Evolutionary conservation across 92 coral and sea anemone genomes (phyloP).

Genomic region (Meandrina meandrites): DNA sequence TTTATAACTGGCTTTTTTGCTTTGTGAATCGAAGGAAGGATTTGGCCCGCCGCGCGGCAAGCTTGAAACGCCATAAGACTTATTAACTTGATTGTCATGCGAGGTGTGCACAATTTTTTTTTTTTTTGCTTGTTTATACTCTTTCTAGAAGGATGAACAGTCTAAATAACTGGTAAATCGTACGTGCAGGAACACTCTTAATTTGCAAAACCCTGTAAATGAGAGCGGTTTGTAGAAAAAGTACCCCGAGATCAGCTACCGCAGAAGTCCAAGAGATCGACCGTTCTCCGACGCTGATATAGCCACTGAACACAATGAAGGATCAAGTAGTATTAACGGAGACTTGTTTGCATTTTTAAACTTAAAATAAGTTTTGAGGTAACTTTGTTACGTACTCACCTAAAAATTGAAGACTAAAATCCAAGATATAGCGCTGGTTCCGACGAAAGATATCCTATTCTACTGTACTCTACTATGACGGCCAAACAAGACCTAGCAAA

Average conservation of each 20-base stretch:
- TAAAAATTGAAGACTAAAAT: conserved; percentile 16
- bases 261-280: conserved; percentile 28
- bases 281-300: conserved; percentile 11
- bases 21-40: not conserved
- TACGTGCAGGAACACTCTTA: not conserved
- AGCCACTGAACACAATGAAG: conserved; percentile 25
- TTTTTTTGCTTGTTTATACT: not conserved
- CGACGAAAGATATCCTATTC: conserved; percentile 15
- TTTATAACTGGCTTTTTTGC: not conserved
- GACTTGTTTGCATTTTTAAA: conserved; percentile 16
- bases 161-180: not conserved
- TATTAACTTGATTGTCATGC: conserved; percentile 13
- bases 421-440: conserved; percentile 18
- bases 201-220: not conserved
- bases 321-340: conserved; percentile 29
- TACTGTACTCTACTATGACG: conserved; percentile 18
- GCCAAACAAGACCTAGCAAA: conserved; percentile 27
- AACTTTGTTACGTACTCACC: conserved; percentile 32
- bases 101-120: conserved; percentile 11
- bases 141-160: not conserved
- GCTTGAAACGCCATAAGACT: not conserved
- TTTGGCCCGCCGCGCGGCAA: not conserved
- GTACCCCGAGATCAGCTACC: not conserved
- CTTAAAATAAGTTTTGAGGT: conserved; percentile 4
- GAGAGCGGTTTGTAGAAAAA: not conserved